These are phyloP conservation scores for Xanthia icteritia DNA, from an alignment of 2,888 invertebrate genomes.

Conservation along the genomic window DNA sequence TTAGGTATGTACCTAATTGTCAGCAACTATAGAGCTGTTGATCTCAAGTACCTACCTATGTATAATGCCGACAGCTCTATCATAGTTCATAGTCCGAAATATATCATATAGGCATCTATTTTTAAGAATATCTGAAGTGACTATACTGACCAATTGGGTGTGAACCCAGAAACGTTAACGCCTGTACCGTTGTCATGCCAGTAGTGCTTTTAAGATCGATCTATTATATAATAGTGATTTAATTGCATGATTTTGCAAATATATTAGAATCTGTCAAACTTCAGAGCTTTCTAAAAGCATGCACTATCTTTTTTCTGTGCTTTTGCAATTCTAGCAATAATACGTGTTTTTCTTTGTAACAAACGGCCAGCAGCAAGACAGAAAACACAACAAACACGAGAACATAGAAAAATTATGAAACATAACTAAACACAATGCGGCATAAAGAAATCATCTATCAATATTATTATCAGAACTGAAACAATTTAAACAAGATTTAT, in stretches of 20 bases:
- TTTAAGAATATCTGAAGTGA: neutral
- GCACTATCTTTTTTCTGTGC: neutral
- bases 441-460: neutral
- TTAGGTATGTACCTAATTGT: neutral
- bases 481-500: neutral
- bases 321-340: neutral
- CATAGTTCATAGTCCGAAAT: conserved; percentile 1
- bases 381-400: neutral
- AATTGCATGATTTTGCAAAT: no score
- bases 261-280: no score
- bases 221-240: neutral
- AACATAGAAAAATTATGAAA: neutral
- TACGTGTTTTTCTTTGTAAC: no score
- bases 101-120: no score
- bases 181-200: neutral
- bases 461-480: neutral
- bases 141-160: neutral
- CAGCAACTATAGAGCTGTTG: no score
- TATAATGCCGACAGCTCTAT: conserved; percentile 11
- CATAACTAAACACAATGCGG: neutral
- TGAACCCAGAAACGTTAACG: neutral
- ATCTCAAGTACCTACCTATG: no score
- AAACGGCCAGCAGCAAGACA: no score
- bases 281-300: neutral
- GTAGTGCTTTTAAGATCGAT: neutral